phyloP scores from a whole-genome alignment of 2,797 vertebrate genomes.

The Cyclura pinguis region DNA sequence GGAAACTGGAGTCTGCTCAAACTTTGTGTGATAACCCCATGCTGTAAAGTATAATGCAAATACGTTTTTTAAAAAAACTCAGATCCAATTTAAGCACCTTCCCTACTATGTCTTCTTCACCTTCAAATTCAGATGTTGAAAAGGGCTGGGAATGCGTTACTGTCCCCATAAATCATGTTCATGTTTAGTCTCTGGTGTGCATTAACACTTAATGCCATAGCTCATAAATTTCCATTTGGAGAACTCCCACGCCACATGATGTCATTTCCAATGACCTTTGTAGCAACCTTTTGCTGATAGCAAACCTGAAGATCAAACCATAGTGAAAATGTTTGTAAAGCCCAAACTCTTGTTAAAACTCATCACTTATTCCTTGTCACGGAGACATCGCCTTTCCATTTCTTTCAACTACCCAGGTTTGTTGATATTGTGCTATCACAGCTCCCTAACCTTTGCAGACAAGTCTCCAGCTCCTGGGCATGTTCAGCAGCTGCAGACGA shows the following conservation, averaged over 20 bases:
- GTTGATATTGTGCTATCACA: background rate
- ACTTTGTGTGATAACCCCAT: background rate
- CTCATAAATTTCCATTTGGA: background rate
- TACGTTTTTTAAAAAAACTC: background rate
- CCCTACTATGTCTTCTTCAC: background rate
- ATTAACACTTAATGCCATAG: slow-evolving; percentile 6
- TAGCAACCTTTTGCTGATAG: slow-evolving; percentile 10
- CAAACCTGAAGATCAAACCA: slow-evolving; percentile 7
- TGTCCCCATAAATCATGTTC: background rate
- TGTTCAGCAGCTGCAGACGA: slow-evolving; percentile 4
- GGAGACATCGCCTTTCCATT: background rate
- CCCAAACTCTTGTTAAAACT: slow-evolving; percentile 1
- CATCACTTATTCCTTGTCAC: background rate
- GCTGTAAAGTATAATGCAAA: background rate
- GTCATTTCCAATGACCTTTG: background rate
- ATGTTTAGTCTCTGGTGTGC: slow-evolving; percentile 3
- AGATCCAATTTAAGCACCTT: background rate
- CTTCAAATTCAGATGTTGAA: background rate
- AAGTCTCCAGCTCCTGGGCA: slow-evolving; percentile 8
- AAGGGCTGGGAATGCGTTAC: background rate
- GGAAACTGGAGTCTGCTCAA: background rate
- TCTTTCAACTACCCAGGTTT: background rate
- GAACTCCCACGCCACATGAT: background rate
- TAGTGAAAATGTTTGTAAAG: background rate
- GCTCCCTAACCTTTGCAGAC: background rate